Conservation (phyloP, 2,888 invertebrate genomes). For the Halocaridina rubra region DNA sequence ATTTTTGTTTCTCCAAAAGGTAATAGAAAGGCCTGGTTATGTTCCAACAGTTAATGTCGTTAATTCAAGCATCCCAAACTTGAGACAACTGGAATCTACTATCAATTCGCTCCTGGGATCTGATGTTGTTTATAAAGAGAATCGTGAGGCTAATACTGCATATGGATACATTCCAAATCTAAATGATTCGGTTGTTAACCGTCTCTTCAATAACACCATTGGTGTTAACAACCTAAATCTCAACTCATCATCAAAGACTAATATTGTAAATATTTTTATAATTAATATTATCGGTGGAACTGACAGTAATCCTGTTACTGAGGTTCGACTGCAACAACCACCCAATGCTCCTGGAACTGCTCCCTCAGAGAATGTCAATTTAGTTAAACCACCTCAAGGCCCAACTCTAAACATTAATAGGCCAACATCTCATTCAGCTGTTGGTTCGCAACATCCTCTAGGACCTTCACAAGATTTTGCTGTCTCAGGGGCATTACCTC, state of each 20-base stretch:
- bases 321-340: too few relatives aligned
- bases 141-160: background rate
- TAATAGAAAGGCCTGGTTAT: constrained; percentile 17
- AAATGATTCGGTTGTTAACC: constrained; percentile 10
- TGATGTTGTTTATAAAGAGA: constrained; percentile 17
- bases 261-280: constrained; percentile 60
- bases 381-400: background rate
- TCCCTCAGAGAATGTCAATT: background rate
- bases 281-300: constrained; percentile 53
- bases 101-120: constrained; percentile 39
- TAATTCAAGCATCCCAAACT: constrained; percentile 29
- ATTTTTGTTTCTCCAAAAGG: constrained; percentile 5
- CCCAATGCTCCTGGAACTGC: background rate
- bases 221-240: constrained; percentile 2
- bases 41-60: constrained; percentile 25
- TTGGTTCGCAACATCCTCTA: background rate
- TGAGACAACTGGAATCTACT: constrained; percentile 16
- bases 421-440: background rate
- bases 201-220: constrained; percentile 28
- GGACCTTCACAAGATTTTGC: background rate
- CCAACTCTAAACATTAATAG: background rate
- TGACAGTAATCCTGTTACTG: background rate
- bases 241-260: constrained; percentile 34
- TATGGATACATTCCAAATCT: constrained; percentile 26
- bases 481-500: background rate